Conservation (phyloP, 2,888 invertebrate species). For the Flexamia atlantica region DNA sequence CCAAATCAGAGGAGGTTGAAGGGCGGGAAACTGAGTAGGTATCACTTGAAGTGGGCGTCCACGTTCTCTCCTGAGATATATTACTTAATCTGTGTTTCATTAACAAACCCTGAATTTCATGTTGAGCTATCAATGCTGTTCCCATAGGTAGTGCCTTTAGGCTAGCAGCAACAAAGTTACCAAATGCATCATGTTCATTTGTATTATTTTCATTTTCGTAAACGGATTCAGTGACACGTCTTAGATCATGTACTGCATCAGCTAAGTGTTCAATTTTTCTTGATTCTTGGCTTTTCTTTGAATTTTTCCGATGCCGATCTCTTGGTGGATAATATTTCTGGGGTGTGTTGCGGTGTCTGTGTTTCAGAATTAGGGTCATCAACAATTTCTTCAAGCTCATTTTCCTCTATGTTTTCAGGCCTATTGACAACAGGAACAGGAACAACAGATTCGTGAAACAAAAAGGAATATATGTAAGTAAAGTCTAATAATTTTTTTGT, state of each 20-base stretch:
- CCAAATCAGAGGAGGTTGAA: slow-evolving; percentile 6
- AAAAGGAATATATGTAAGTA: slow-evolving; percentile 55
- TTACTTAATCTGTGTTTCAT: slow-evolving; percentile 23
- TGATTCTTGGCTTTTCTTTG: slow-evolving; percentile 55
- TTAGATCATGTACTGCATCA: slow-evolving; percentile 40
- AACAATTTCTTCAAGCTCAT: slow-evolving; percentile 14
- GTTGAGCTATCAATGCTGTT: slow-evolving; percentile 32
- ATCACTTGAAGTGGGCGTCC: slow-evolving; percentile 13
- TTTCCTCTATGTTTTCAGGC: slow-evolving; percentile 54
- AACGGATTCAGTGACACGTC: slow-evolving; percentile 23
- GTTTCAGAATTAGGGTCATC: slow-evolving; percentile 28
- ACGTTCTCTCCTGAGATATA: slow-evolving; percentile 6
- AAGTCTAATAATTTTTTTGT: not conserved
- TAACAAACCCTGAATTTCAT: slow-evolving; percentile 22
- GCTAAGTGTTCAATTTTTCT: slow-evolving; percentile 58
- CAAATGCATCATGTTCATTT: slow-evolving; percentile 61
- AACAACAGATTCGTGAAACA: slow-evolving; percentile 42
- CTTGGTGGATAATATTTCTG: slow-evolving; percentile 40
- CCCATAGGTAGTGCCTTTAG: slow-evolving; percentile 53
- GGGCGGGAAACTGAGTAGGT: not conserved
- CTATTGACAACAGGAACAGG: slow-evolving; percentile 51
- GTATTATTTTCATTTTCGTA: slow-evolving; percentile 32
- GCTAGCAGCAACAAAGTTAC: slow-evolving; percentile 57
- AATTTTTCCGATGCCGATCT: slow-evolving; percentile 46
- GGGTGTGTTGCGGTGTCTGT: slow-evolving; percentile 31